Evolutionary conservation across 2,888 invertebrate genomes (phyloP).

Genomic region (Endomychus coccineus): DNA sequence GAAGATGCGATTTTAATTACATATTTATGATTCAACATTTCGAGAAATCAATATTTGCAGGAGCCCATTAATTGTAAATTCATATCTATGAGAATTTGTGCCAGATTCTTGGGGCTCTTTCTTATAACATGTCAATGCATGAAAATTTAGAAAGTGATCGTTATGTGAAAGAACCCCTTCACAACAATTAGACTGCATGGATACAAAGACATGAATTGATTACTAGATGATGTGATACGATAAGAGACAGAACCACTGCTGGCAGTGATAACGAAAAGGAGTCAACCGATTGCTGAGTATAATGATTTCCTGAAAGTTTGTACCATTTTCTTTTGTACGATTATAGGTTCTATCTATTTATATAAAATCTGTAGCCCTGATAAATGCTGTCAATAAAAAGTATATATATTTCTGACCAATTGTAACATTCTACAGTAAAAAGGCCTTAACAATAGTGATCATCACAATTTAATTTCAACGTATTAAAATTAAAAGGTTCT

Average conservation of each 20-base stretch:
- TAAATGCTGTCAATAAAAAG: slow-evolving; percentile 14
- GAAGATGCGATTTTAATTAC: too few relatives aligned
- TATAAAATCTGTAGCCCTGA: slow-evolving; percentile 15
- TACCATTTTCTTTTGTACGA: slow-evolving; percentile 41
- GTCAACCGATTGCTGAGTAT: slow-evolving; percentile 33
- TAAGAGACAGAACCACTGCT: slow-evolving; percentile 41
- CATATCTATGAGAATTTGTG: slow-evolving; percentile 24
- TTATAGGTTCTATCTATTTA: slow-evolving; percentile 20
- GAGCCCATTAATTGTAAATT: too few relatives aligned
- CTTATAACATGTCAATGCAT: too few relatives aligned
- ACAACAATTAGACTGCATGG: slow-evolving; percentile 27
- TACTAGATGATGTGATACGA: slow-evolving; percentile 21
- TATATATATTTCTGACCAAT: slow-evolving; percentile 16
- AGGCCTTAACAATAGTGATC: slow-evolving; percentile 24
- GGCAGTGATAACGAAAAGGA: slow-evolving; percentile 39
- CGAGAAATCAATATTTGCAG: too few relatives aligned
- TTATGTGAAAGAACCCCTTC: too few relatives aligned
- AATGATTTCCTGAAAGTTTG: slow-evolving; percentile 41
- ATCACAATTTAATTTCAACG: slow-evolving; percentile 16
- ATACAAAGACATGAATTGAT: slow-evolving; percentile 29
- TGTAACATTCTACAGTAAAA: slow-evolving; percentile 29
- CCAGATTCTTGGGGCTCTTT: slow-evolving; percentile 18
- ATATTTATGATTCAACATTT: too few relatives aligned
- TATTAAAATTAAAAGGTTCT: background rate
- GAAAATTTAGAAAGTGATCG: too few relatives aligned